Base-by-base conservation (phyloP, 2,888 invertebrate genomes). In the Tetropium fuscum region DNA sequence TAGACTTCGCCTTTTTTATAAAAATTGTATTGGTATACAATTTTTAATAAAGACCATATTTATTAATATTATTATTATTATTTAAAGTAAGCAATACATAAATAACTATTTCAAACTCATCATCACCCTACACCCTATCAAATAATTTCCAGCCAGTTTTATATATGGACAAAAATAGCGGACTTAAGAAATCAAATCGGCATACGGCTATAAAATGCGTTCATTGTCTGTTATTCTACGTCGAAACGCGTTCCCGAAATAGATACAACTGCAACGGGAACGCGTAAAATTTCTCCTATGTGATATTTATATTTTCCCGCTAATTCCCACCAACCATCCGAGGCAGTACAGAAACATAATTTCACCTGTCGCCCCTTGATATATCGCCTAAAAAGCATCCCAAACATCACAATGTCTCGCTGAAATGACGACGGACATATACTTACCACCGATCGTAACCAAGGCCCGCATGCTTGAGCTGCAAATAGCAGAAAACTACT, bases 391-490 rank as follows among this genome's bases (percentile, higher is more conserved):
- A 18, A n/a, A 19, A 36, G 34, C 15, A 32, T 32, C 36, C 13
- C 48, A 36, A 48, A 36, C 48, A 36, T 32, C 32, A 48, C 48
- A 48, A 48, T 38, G 48, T 34, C 36, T 20, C 22, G 36, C 22
- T 36, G 11, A 36, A 48, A 48, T 36, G 18, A 25, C 49, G 43
- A 22, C 49, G 38, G 27, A 38, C 49, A 49, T 44, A 44, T 32
- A 55, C 55, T n/a, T n/a, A n/a, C 34, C 60, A 60, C 60, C 58
- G 60, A 64, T 62, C 66, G 60, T 55, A 60, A 61, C 66, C 70
- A 66, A 76, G 75, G 74, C 72, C 70, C 72, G 71, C 74, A 70
- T 75, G 72, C 72, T 68, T 70, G 74, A 48, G 71, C 74, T 71
- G 69, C 69, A 77, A 76, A 77, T 77, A 77, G 75, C 69, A 66